phyloP scores from a whole-genome alignment of 2,797 vertebrate genomes.

The Darevskia nairensis region DNA sequence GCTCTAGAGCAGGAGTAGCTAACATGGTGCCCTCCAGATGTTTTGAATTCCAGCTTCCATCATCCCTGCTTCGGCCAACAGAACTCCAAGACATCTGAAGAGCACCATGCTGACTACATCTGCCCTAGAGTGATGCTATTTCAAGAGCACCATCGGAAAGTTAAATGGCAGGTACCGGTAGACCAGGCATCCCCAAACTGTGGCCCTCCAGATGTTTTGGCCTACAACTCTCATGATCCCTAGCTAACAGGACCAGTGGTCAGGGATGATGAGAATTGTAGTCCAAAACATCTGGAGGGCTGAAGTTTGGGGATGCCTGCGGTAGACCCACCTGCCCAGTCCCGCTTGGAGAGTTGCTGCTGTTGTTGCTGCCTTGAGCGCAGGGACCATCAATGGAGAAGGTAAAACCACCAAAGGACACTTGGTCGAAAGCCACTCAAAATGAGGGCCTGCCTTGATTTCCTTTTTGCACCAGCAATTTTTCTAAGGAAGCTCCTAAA shows the following conservation, averaged over 20 bases:
- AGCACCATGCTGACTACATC: no score
- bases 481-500: neutral
- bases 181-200: no score
- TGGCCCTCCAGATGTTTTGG: no score
- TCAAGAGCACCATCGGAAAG: neutral
- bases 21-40: no score
- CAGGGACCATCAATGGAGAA: neutral
- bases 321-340: neutral
- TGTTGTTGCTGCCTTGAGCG: neutral
- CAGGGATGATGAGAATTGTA: no score
- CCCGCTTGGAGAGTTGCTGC: neutral
- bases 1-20: neutral
- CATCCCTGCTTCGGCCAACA: no score
- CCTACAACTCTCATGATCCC: no score
- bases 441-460: neutral
- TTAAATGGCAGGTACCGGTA: neutral
- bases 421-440: neutral
- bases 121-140: neutral
- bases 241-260: no score
- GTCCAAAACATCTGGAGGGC: no score
- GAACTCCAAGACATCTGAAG: no score
- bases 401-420: neutral
- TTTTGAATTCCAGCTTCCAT: no score
- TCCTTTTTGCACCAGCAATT: neutral
- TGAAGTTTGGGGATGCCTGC: no score